Evolutionary conservation across 2,113 vertebrate species (phyloP).

Genomic region (Psophia crepitans): DNA sequence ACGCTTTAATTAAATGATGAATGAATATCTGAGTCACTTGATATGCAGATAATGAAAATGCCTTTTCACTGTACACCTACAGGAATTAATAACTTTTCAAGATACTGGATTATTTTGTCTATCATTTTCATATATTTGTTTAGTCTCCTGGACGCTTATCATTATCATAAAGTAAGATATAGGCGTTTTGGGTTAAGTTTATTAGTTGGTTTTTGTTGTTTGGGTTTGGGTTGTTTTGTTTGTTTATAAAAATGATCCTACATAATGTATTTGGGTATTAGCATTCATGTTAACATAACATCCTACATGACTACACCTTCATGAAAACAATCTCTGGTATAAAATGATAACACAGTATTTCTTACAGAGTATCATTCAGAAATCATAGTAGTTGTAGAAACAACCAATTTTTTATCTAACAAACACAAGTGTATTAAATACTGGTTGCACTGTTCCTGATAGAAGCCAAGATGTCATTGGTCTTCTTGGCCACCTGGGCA

Average conservation of each 20-base stretch:
- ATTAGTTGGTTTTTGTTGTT: accelerated
- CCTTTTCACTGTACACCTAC: not conserved
- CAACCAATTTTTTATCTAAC: not conserved
- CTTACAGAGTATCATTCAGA: not conserved
- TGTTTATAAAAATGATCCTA: not conserved
- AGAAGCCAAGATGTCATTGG: no score
- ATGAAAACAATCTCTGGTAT: not conserved
- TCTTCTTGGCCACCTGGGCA: no score
- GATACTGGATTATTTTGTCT: not conserved
- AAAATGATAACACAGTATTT: not conserved
- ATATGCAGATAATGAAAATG: not conserved
- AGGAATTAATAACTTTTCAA: not conserved
- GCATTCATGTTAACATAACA: not conserved
- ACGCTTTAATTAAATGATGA: not conserved
- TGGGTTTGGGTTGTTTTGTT: not conserved
- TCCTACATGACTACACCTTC: not conserved
- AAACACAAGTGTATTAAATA: not conserved
- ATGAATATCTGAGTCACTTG: not conserved
- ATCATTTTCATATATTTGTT: not conserved
- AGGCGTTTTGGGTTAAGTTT: not conserved
- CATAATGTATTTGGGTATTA: not conserved
- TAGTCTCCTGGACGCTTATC: not conserved
- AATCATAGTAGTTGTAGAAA: not conserved
- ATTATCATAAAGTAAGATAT: not conserved
- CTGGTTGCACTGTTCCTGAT: no score